phyloP scores from a whole-genome alignment of 1,140 invertebrate genomes.

The Mactra quadrangularis region DNA sequence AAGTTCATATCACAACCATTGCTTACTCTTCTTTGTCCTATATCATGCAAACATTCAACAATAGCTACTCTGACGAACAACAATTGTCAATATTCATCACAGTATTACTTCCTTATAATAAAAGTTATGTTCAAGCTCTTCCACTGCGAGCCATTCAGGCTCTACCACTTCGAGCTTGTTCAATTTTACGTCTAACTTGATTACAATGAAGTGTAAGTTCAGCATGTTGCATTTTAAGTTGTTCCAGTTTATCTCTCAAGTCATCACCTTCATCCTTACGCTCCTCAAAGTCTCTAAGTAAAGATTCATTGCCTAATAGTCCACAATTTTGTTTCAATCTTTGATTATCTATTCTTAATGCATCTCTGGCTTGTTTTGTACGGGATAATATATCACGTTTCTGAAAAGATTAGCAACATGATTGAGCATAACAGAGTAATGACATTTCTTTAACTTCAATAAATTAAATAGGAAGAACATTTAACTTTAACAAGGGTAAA shows the following conservation, averaged over 20 bases:
- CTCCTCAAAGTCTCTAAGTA: conserved; percentile 83
- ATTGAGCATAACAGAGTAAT: not conserved
- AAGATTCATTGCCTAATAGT: conserved; percentile 81
- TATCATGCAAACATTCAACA: no score
- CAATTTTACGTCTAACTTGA: conserved; percentile 81
- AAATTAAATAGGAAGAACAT: no score
- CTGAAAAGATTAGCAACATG: conserved; percentile 78
- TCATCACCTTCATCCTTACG: conserved; percentile 80
- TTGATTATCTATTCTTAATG: conserved; percentile 82
- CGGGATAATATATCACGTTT: conserved; percentile 82
- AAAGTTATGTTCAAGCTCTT: not conserved
- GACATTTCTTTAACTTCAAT: no score
- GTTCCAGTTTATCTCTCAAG: conserved; percentile 78
- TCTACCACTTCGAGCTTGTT: conserved; percentile 72
- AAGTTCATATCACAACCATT: no score
- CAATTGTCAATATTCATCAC: no score
- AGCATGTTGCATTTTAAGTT: conserved; percentile 81
- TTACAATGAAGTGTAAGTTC: conserved; percentile 81
- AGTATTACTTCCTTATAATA: not conserved
- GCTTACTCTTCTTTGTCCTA: no score
- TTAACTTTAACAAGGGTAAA: no score
- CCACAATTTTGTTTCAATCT: conserved; percentile 82
- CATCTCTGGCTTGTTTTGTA: conserved; percentile 83
- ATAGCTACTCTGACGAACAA: no score
- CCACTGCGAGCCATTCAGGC: conserved; percentile 9